Evolutionary conservation across 35 echinoderm and acorn worm genomes (phyloP), one percentile per base, ranked within the genome.

Genomic region (Lytechinus pictus): DNA sequence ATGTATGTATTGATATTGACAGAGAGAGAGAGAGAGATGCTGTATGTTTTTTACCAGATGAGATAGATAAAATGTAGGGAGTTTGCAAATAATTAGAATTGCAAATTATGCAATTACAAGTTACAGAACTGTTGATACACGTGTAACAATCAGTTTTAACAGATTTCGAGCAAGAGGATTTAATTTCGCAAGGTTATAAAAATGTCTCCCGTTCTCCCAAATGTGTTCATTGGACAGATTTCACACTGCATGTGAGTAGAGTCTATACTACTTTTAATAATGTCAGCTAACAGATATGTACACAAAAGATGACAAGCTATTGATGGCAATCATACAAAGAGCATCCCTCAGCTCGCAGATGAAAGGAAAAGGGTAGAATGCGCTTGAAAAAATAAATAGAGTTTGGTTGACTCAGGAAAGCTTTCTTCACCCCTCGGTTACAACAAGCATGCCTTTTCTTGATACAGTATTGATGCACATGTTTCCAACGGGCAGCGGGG

Each of bases 381-480:
- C 66, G 16, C 66, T 79, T 16, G 66, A 44, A 79, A 79, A 79
- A 79, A 79, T 79, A 79, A n/a, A 79, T 24, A 79, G 10, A 12
- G 10, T 58, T 60, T 10, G 10, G 10, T 16, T 19, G 16, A 24
- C 6, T 79, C 66, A 79, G 66, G 66, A 79, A 79, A 79, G 19
- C 16, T 79, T 79, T 79, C 66, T 79, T 79, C 66, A 79, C 66
- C 66, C 66, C 66, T 79, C 4, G 19, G 66, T 19, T 16, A 24
- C 66, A 72, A 24, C 66, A 2, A 44, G 19, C 66, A 6, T 79
- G 66, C 66, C 66, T 79, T 44, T 79, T 79, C 66, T 79, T 24
- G 66, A 79, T 79, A 79, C 66, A 79, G 66, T 79, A 79, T n/a
- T 79, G 66, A 79, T 79, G 66, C 19, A 79, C 66, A 79, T 79